A percentile compares a stretch with the other conserved stretches of the same genome.
Conservation (phyloP, 2,888 invertebrate species). For the Euzetes globulus region DNA sequence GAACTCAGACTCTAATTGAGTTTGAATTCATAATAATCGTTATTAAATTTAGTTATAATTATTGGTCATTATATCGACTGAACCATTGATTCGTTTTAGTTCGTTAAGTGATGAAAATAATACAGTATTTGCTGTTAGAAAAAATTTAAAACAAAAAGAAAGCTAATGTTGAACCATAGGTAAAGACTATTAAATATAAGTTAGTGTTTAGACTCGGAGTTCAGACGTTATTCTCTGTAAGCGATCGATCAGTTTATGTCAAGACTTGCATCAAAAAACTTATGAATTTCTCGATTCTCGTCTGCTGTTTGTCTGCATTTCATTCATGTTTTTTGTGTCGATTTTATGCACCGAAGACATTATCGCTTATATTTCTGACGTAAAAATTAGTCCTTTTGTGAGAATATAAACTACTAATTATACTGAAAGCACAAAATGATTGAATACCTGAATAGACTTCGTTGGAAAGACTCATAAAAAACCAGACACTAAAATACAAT, state of each 20-base stretch:
- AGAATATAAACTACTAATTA: not conserved
- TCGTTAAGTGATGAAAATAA: not conserved
- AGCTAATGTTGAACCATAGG: not conserved
- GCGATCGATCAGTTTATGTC: conserved; percentile 12
- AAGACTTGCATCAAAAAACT: not conserved
- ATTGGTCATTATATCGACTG: not conserved
- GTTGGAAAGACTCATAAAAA: not conserved
- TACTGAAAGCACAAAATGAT: not conserved
- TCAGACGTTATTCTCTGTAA: not conserved
- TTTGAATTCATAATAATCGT: not conserved
- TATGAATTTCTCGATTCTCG: not conserved
- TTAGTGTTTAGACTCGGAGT: not conserved
- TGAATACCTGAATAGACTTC: not conserved
- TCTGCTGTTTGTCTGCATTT: conserved; percentile 9
- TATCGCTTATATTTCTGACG: conserved; percentile 1
- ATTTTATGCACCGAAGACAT: not conserved
- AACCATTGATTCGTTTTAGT: not conserved
- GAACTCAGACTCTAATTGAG: not conserved
- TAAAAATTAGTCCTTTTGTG: not conserved
- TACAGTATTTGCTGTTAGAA: not conserved
- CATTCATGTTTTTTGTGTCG: not conserved
- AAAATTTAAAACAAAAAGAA: not conserved
- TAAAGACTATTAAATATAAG: not conserved
- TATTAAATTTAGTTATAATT: not conserved
- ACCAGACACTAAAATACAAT: too few species aligned